Base-by-base conservation (phyloP, 2,888 invertebrate species). In the Parnassius orleans region DNA sequence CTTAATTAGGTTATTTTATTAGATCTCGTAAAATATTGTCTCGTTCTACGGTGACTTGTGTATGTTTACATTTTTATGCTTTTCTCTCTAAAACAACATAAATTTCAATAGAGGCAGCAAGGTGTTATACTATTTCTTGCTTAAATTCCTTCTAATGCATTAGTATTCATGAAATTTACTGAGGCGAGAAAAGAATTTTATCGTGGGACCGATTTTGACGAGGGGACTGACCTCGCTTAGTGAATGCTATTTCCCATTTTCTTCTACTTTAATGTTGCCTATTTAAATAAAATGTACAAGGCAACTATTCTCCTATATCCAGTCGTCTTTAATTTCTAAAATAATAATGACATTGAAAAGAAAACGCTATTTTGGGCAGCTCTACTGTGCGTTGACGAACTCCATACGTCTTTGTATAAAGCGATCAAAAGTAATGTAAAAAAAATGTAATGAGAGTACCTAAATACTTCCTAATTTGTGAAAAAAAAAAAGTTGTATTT, bases 121-220 rank as follows among this genome's bases (percentile, higher is more conserved):
- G 44, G 43, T 44, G 11, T 44, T 52, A 24, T 46, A 24, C 77
- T 78, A 80, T 85, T 85, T 81, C 80, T 80, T 79, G 80, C 76
- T 80, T 81, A 78, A 80, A 78, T 83, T 79, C 77, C 76, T 79
- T 82, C 80, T 81, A 68, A 69, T 69, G 76, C 86, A 90, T 90
- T 90, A 90, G 90, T 88, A 90, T 90, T 89, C 90, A 90, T 88
- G 83, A 84, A 85, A 88, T 84, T 86, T 86, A 51, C 41, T 47
- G 58, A 47, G 46, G 41, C 47, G 51, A 51, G 48, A 54, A 59
- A 63, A 59, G 48, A 58, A 63, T 58, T 55, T 52, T 44, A 51
- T 5, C 58, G 51, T 51, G 51, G 42, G 58, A 63, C 51, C 54
- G 54, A 63, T 46, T 15, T 55, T 55, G 41, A 63, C 50, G 54